A percentile compares a stretch with the other conserved stretches of the same genome.
phyloP scores from a whole-genome alignment of 1,140 invertebrate species.

The Metaphire vulgaris region DNA sequence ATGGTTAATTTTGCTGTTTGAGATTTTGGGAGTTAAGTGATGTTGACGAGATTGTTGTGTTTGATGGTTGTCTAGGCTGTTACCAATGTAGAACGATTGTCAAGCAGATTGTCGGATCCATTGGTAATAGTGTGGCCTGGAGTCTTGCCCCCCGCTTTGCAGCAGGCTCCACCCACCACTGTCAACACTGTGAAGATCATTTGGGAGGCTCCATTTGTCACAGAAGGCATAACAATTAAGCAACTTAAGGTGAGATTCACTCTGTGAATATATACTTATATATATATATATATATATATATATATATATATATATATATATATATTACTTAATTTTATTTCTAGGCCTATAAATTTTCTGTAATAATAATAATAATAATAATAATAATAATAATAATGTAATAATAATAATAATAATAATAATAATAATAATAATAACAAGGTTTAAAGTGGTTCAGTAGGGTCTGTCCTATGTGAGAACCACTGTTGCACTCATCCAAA shows the following conservation, averaged over 20 bases:
- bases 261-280: too few relatives aligned
- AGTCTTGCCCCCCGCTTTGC: conserved; percentile 39
- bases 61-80: conserved; percentile 38
- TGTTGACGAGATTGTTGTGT: too few relatives aligned
- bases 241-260: conserved; percentile 51
- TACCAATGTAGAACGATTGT: conserved; percentile 43
- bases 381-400: background rate
- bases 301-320: background rate
- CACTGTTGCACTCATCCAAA: too few relatives aligned
- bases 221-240: conserved; percentile 50
- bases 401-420: too few relatives aligned
- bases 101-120: conserved; percentile 50
- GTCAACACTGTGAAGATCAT: conserved; percentile 43
- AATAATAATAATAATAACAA: too few relatives aligned
- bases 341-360: too few relatives aligned
- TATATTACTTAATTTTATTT: background rate
- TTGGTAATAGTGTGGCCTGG: conserved; percentile 49
- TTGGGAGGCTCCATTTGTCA: conserved; percentile 47
- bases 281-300: too few relatives aligned
- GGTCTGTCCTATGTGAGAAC: too few relatives aligned
- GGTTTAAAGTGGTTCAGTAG: too few relatives aligned
- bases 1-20: too few relatives aligned
- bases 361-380: background rate
- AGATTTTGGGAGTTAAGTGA: too few relatives aligned
- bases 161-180: conserved; percentile 40